These are phyloP conservation scores for Eupithecia abbreviata DNA, from an alignment of 2,888 invertebrate genomes.

Conservation along the genomic window DNA sequence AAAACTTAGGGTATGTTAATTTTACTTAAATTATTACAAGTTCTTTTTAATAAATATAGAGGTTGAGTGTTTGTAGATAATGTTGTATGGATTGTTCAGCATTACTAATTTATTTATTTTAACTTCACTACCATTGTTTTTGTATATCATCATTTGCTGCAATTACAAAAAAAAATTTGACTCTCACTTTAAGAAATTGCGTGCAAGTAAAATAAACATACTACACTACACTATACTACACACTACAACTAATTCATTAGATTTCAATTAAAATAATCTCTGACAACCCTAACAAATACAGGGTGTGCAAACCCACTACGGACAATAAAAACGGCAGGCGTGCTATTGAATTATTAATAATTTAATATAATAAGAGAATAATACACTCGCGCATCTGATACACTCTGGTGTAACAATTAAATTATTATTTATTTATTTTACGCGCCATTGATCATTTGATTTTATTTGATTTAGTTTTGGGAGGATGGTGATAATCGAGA, in stretches of 20 bases:
- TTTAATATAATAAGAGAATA: slow-evolving; percentile 67
- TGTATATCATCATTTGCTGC: too few relatives aligned
- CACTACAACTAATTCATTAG: neutral
- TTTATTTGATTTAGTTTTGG: slow-evolving; percentile 20
- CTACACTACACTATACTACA: too few relatives aligned
- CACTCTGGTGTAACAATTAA: slow-evolving; percentile 55
- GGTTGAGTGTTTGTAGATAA: too few relatives aligned
- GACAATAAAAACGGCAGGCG: slow-evolving; percentile 68
- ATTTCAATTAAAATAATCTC: neutral
- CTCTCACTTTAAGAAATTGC: too few relatives aligned
- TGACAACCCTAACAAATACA: slow-evolving; percentile 56
- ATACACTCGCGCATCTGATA: slow-evolving; percentile 66
- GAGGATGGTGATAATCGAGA: neutral
- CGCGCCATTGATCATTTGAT: slow-evolving; percentile 49
- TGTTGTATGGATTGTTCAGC: too few relatives aligned
- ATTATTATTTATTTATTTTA: slow-evolving; percentile 68
- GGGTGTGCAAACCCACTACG: slow-evolving; percentile 49
- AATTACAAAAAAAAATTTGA: too few relatives aligned
- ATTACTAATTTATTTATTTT: too few relatives aligned
- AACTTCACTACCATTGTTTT: too few relatives aligned
- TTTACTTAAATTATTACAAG: too few relatives aligned
- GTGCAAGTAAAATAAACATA: too few relatives aligned
- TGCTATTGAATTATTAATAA: slow-evolving; percentile 70
- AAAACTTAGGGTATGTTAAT: too few relatives aligned
- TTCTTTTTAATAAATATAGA: too few relatives aligned